These are phyloP conservation scores for Drosophila sp. DNA, from an alignment of 1,140 invertebrate genomes.

Conservation along the genomic window DNA sequence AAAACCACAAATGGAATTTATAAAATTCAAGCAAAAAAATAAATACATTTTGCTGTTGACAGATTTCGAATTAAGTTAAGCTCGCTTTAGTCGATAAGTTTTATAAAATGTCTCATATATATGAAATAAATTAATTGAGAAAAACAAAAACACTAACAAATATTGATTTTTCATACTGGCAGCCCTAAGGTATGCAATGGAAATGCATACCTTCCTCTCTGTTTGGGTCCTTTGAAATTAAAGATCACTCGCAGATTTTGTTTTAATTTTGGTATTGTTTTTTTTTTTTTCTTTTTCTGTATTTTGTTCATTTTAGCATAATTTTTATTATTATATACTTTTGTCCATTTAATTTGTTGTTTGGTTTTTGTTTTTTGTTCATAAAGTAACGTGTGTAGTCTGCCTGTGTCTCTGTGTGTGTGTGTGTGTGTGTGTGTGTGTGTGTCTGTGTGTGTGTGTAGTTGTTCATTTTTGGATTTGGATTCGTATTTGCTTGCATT, in stretches of 20 bases:
- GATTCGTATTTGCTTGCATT: conserved; percentile 49
- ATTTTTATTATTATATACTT: conserved; percentile 75
- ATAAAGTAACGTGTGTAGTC: conserved; percentile 77
- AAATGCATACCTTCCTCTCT: background rate
- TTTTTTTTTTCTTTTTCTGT: conserved; percentile 66
- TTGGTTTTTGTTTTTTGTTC: conserved; percentile 53
- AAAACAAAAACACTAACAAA: background rate
- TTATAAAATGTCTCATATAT: conserved; percentile 43
- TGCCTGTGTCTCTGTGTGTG: conserved; percentile 59
- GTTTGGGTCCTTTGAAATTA: conserved; percentile 5
- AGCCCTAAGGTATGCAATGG: no score
- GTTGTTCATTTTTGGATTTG: conserved; percentile 34
- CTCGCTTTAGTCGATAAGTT: conserved; percentile 41
- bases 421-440: conserved; percentile 15
- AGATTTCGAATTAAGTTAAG: conserved; percentile 39
- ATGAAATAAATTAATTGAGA: conserved; percentile 29
- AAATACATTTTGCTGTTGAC: conserved; percentile 31
- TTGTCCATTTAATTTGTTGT: conserved; percentile 73
- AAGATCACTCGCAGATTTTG: conserved; percentile 29
- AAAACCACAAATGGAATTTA: conserved; percentile 47
- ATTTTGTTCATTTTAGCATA: conserved; percentile 72
- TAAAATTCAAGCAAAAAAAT: conserved; percentile 16
- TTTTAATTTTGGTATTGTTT: conserved; percentile 73
- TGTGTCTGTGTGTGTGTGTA: conserved; percentile 40
- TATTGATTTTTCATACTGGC: no score